Evolutionary conservation across 1,140 invertebrate genomes (phyloP).

Genomic region (Lepidotrigona ventralis): DNA sequence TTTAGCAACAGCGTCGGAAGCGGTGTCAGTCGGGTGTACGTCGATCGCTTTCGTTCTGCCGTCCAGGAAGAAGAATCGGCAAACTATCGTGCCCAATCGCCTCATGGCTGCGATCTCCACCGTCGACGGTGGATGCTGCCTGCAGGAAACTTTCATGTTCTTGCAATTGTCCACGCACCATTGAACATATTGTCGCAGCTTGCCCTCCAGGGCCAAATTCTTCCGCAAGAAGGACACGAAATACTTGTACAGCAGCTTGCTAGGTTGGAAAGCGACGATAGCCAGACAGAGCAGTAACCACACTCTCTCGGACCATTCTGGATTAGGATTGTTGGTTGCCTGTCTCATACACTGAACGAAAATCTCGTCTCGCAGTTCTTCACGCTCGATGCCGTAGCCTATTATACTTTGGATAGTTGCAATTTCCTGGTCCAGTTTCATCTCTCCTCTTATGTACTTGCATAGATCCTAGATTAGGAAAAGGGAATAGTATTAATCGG

Average conservation of each 20-base stretch:
- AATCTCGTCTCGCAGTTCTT: constrained; percentile 94
- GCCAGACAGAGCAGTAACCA: constrained; percentile 95
- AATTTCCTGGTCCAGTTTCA: constrained; percentile 90
- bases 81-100: constrained; percentile 94
- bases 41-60: constrained; percentile 97
- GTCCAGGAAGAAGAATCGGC: constrained; percentile 97
- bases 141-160: constrained; percentile 89
- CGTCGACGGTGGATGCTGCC: constrained; percentile 93
- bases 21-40: constrained; percentile 96
- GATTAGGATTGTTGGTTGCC: constrained; percentile 91
- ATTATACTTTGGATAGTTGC: constrained; percentile 92
- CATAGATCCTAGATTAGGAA: constrained; percentile 86
- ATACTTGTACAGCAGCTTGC: constrained; percentile 89
- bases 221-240: constrained; percentile 90
- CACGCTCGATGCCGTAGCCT: constrained; percentile 91
- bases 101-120: constrained; percentile 97
- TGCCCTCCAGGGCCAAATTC: constrained; percentile 85
- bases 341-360: constrained; percentile 92
- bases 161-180: constrained; percentile 97
- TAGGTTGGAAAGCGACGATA: constrained; percentile 95
- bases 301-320: constrained; percentile 89
- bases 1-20: constrained; percentile 92
- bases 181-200: constrained; percentile 92
- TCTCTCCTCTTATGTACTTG: constrained; percentile 92
- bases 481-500: constrained; percentile 28